Conservation (phyloP, 2,888 invertebrate genomes). For the Cataglyphis rosenhaueri region DNA sequence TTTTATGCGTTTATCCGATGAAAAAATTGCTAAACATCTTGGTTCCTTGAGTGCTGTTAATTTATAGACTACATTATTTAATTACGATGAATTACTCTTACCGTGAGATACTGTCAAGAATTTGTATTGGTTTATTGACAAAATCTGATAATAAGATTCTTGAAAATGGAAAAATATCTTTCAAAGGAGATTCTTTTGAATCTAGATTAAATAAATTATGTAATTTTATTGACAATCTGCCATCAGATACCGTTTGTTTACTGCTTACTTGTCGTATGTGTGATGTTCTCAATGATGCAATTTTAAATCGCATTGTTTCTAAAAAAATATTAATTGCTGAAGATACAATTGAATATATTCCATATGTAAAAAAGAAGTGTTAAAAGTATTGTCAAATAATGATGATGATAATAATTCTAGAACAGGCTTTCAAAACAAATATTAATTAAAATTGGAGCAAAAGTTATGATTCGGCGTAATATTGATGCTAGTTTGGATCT, state of each 20-base stretch:
- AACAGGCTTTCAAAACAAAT: not conserved
- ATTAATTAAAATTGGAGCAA: not conserved
- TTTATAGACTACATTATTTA: too few relatives aligned
- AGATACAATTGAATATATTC: conserved; percentile 60
- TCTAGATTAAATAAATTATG: too few relatives aligned
- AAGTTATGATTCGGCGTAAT: not conserved
- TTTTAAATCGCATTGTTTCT: not conserved
- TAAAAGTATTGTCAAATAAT: conserved; percentile 40
- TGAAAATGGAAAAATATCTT: too few relatives aligned
- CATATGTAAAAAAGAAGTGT: conserved; percentile 32
- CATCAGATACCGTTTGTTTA: too few relatives aligned
- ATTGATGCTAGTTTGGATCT: not conserved
- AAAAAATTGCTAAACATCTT: not conserved
- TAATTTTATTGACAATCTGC: too few relatives aligned
- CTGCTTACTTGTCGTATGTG: too few relatives aligned
- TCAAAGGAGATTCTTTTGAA: too few relatives aligned
- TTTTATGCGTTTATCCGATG: not conserved
- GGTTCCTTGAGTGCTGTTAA: not conserved
- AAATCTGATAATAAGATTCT: too few relatives aligned
- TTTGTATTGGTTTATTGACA: too few relatives aligned
- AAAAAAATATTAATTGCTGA: not conserved
- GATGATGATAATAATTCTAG: conserved; percentile 44
- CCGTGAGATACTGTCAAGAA: too few relatives aligned
- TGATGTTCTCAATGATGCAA: too few relatives aligned
- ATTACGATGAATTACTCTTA: too few relatives aligned